phyloP scores from a whole-genome alignment of 2,113 vertebrate genomes.

The Paedocypris sp. region DNA sequence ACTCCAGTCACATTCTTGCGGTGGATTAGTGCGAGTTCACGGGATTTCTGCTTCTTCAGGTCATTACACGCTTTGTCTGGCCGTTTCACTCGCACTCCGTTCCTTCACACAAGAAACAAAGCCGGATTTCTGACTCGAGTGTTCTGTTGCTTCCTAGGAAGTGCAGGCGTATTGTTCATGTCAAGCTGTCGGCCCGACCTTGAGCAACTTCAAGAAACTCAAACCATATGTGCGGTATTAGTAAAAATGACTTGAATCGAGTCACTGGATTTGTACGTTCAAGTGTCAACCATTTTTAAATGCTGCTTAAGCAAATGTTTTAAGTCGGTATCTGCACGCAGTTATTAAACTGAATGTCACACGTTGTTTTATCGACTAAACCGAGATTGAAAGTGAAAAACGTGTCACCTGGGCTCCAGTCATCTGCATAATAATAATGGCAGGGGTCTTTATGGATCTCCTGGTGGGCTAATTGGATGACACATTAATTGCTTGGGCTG shows the following conservation, averaged over 20 bases:
- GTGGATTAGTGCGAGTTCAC: slow-evolving; percentile 34
- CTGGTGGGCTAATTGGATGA: slow-evolving; percentile 7
- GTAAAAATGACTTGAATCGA: too few species aligned
- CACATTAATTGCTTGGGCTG: slow-evolving; percentile 18
- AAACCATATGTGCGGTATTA: too few species aligned
- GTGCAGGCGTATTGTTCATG: too few species aligned
- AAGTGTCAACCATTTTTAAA: too few species aligned
- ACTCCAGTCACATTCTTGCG: slow-evolving; percentile 20
- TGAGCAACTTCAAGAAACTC: too few species aligned
- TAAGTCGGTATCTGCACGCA: too few species aligned
- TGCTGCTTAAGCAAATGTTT: not conserved
- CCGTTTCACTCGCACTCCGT: not conserved
- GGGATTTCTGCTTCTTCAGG: slow-evolving; percentile 20
- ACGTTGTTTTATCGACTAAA: not conserved
- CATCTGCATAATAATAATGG: not conserved
- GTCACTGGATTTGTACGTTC: too few species aligned
- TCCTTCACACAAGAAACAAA: too few species aligned
- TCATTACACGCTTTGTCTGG: not conserved
- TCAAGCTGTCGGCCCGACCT: too few species aligned
- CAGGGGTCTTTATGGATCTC: not conserved
- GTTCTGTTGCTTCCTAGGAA: too few species aligned
- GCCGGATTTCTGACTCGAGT: too few species aligned
- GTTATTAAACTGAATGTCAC: not conserved
- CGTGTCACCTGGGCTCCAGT: not conserved
- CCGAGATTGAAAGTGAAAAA: not conserved